A percentile compares a stretch with the other conserved stretches of the same genome.
These are phyloP conservation scores for Chrysolina americana DNA, from an alignment of 2,888 invertebrate species.

Conservation along the genomic window DNA sequence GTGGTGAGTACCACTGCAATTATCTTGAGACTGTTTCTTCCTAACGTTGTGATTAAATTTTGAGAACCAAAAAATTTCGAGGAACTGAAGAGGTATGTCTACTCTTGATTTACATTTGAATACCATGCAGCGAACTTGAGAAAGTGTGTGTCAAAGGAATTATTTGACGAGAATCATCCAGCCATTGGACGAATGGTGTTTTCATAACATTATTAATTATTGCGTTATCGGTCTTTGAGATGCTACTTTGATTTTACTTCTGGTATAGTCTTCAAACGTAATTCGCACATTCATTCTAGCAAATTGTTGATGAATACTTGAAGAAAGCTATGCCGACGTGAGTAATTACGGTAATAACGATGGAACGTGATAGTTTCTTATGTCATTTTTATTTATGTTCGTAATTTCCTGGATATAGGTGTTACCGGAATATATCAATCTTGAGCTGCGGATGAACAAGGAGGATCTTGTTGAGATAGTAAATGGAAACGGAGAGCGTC, in stretches of 20 bases:
- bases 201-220: constrained; percentile 6
- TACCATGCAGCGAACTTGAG: too few species aligned
- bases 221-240: neutral
- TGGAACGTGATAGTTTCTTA: neutral
- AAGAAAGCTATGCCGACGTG: constrained; percentile 16
- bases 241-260: constrained; percentile 38
- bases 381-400: constrained; percentile 8
- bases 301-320: constrained; percentile 29
- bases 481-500: neutral
- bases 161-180: neutral
- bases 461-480: neutral
- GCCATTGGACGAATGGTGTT: constrained; percentile 17
- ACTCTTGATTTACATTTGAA: too few species aligned
- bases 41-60: too few species aligned
- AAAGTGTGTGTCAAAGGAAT: neutral
- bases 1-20: too few species aligned
- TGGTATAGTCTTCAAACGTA: constrained; percentile 15
- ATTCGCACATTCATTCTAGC: constrained; percentile 19
- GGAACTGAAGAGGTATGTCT: too few species aligned
- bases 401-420: neutral
- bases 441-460: neutral
- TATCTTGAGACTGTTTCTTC: too few species aligned
- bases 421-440: neutral
- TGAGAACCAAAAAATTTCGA: too few species aligned
- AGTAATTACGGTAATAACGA: constrained; percentile 17